Evolutionary conservation across 2,113 vertebrate species (phyloP), one percentile per base, ranked within the genome.

Genomic region (Onychostruthus taczanowskii): DNA sequence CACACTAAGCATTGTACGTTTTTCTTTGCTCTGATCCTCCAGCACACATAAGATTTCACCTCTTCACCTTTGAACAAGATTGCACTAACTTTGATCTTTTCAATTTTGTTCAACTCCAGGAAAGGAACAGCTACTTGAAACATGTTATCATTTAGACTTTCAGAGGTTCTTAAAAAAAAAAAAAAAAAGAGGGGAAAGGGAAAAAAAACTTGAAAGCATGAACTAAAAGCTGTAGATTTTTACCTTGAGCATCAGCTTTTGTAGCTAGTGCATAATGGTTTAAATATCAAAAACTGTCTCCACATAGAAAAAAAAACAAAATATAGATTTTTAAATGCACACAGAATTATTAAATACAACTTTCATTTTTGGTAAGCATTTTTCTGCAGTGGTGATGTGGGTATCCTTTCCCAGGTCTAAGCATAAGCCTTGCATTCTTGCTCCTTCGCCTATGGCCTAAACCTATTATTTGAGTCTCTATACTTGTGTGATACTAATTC

Each of bases 51-150:
- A 93, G 77, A 80, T 90, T 95, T 97, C 85, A 86, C 66, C 82
- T 96, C 61, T 89, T 97, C 83, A 92, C 87, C 95, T 97, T 96
- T 94, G 43, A 97, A 94, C 70, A 91, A 89, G 93, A 72, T 86
- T 87, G 82, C 81, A 53, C 76, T 96, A 94, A 96, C 94, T 94
- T 96, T 90, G 88, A 96, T 97, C 94, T 97, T 93, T 97, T 97
- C 95, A 93, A 61, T 96, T 97, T 96, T 96, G 90, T 95, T 95
- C 94, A 94, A 88, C 75, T 97, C 85, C 69, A 95, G 83, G 94
- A 93, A 97, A 97, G 84, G 86, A 94, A 59, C 66, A 95, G 66
- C 70, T 93, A 87, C 87, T 97, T 97, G 80, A 93, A 96, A 95
- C 89, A 73, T 68, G 95, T 96, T 94, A 95, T 78, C 94, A 89